These are phyloP conservation scores for Synergus umbraculus DNA, from an alignment of 2,888 invertebrate genomes.

Conservation along the genomic window DNA sequence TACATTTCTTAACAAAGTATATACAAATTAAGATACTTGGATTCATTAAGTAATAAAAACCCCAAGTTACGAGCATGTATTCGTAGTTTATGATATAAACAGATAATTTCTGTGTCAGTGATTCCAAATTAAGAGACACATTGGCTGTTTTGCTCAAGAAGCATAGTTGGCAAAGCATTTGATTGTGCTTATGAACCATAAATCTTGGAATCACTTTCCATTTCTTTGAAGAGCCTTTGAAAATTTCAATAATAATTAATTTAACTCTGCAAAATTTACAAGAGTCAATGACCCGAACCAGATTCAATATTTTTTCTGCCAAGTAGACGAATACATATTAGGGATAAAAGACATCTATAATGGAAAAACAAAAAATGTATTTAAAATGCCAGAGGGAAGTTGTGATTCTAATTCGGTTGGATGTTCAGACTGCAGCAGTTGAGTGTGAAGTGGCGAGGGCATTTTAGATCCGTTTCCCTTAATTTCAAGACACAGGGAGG, in stretches of 20 bases:
- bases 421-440: constrained; percentile 11
- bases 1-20: background rate
- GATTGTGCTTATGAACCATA: constrained; percentile 29
- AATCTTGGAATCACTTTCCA: constrained; percentile 37
- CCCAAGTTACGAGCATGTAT: background rate
- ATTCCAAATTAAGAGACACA: constrained; percentile 26
- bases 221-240: background rate
- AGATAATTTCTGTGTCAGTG: constrained; percentile 32
- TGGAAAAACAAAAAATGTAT: background rate
- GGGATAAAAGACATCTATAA: background rate
- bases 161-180: constrained; percentile 37
- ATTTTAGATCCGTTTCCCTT: constrained; percentile 60
- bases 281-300: background rate
- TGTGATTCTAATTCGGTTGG: constrained; percentile 52
- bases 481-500: constrained; percentile 66
- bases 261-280: no score
- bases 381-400: constrained; percentile 40
- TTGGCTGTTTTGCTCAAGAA: constrained; percentile 26
- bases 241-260: background rate
- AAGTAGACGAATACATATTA: no score
- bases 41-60: background rate
- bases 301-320: background rate
- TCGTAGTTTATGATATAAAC: constrained; percentile 8
- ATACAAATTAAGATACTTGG: background rate
- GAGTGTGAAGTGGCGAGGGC: constrained; percentile 16